These are phyloP conservation scores for Lycaena phlaeas DNA, from an alignment of 2,888 invertebrate genomes.

Conservation along the genomic window DNA sequence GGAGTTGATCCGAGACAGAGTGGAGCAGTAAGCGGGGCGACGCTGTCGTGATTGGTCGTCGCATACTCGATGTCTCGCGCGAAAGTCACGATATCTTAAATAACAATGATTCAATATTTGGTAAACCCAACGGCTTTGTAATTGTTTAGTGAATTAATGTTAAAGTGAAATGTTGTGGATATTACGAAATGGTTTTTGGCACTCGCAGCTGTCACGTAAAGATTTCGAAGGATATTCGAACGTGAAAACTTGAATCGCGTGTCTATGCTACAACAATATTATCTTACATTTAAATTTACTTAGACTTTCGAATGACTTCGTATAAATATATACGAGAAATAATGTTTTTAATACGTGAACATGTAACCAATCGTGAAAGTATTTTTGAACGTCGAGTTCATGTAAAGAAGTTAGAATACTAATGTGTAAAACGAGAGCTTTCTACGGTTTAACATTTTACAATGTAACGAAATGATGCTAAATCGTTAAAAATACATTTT, in stretches of 20 bases:
- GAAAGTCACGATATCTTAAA: slow-evolving; percentile 40
- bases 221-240: slow-evolving; percentile 38
- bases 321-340: no score
- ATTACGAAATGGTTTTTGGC: slow-evolving; percentile 32
- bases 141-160: slow-evolving; percentile 14
- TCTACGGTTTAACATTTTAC: slow-evolving; percentile 49
- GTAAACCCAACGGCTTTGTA: slow-evolving; percentile 21
- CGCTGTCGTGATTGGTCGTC: slow-evolving; percentile 57
- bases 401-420: slow-evolving; percentile 63
- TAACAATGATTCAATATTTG: slow-evolving; percentile 4
- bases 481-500: no score
- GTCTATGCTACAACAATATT: slow-evolving; percentile 25
- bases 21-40: slow-evolving; percentile 61
- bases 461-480: slow-evolving; percentile 21
- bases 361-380: slow-evolving; percentile 61
- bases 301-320: neutral
- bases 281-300: no score
- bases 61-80: slow-evolving; percentile 33
- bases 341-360: slow-evolving; percentile 31
- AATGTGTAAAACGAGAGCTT: slow-evolving; percentile 52
- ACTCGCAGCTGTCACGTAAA: slow-evolving; percentile 40
- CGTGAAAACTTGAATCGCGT: slow-evolving; percentile 25
- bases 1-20: slow-evolving; percentile 51
- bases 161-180: slow-evolving; percentile 14
- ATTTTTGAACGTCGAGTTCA: slow-evolving; percentile 56